Conservation (phyloP, 1,140 invertebrate species). For the Polypedilum pembai region DNA sequence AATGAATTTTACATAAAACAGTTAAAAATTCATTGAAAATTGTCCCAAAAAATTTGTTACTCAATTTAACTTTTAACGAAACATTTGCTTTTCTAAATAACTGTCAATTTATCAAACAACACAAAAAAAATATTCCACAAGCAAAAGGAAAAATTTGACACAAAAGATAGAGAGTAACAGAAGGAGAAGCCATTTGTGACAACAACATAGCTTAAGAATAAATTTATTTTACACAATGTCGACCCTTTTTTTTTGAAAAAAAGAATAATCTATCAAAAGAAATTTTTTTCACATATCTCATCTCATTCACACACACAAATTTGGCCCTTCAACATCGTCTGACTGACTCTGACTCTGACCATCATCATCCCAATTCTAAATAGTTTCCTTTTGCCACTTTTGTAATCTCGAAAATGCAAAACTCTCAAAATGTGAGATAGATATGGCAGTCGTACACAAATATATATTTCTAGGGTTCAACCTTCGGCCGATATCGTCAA, state of each 20-base stretch:
- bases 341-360: background rate
- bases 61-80: too few species aligned
- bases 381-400: background rate
- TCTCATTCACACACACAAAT: background rate
- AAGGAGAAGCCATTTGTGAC: background rate
- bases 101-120: too few species aligned
- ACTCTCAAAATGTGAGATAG: too few species aligned
- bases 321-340: background rate
- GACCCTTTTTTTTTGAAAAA: slow-evolving; percentile 3
- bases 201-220: background rate
- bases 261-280: background rate
- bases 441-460: too few species aligned
- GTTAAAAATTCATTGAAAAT: too few species aligned
- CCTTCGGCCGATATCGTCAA: too few species aligned
- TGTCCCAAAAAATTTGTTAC: too few species aligned
- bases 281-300: background rate
- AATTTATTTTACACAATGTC: background rate
- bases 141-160: background rate
- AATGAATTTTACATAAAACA: too few species aligned
- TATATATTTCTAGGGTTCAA: too few species aligned
- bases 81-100: too few species aligned
- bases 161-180: background rate
- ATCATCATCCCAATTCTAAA: background rate
- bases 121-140: too few species aligned
- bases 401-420: too few species aligned